Base-by-base conservation (phyloP, 2,113 vertebrate genomes). In the Phaethon lepturus region DNA sequence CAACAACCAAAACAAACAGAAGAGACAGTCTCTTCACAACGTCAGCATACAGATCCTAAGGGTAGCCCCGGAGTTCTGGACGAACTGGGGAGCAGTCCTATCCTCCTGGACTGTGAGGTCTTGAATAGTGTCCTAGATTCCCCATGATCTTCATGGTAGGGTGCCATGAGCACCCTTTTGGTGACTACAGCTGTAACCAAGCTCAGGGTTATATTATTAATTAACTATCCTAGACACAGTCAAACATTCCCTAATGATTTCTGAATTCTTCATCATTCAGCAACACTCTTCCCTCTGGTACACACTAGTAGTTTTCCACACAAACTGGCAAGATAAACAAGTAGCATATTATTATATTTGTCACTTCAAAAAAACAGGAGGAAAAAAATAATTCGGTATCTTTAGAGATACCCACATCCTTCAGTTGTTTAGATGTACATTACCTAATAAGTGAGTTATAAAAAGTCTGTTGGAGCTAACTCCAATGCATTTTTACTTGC, bases 341-440 rank as follows among this genome's bases (percentile, higher is more conserved):
- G 16, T 3, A 44, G 13, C 2, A 8, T 3, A 8, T 35, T 16
- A n/a, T 33, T 35, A 1, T 3, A 62, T 17, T 17, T 56, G 25
- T 56, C 25, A 45, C 24, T 24, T 47, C 0, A 8, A 7, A 33
- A 42, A 45, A 26, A 2, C 7, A 38, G 5, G 2, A 33, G 17
- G 17, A 8, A 13, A 28, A 16, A 49, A 44, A 11, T 4, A 4
- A 14, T n/a, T 22, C 4, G 1, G 0, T 82, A 26, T 53, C 64
- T 82, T 69, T 24, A 45, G 53, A 71, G 59, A 33, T 22, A 11
- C 31, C 52, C 28, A 35, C 31, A 40, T 50, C 40, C 29, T 59
- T 40, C 56, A 64, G 49, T 55, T 31, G 45, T n/a, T 59, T 4
- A 35, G 23, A 45, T 2, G 14, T 7, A 23, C 20, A 4, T 24